These are phyloP conservation scores for Aphidius gifuensis DNA, from an alignment of 1,140 invertebrate species.

Conservation along the genomic window DNA sequence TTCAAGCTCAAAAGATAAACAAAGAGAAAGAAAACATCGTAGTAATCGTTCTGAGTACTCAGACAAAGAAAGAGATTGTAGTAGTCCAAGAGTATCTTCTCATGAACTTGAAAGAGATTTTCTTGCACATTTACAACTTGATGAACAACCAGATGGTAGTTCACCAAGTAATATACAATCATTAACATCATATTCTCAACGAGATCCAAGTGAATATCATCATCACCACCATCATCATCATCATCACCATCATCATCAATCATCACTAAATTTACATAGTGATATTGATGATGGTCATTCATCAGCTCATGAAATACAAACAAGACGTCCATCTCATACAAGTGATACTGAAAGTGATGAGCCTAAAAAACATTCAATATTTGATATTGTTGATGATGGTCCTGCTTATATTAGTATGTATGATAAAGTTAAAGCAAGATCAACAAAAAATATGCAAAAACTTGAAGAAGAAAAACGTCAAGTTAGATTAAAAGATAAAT, in stretches of 20 bases:
- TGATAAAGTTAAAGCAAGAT: slow-evolving; percentile 94
- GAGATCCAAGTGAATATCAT: slow-evolving; percentile 39
- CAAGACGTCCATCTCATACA: slow-evolving; percentile 48
- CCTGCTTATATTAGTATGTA: slow-evolving; percentile 96
- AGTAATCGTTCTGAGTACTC: slow-evolving; percentile 25
- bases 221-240: slow-evolving; percentile 39
- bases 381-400: slow-evolving; percentile 85
- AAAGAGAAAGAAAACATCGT: slow-evolving; percentile 17
- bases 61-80: slow-evolving; percentile 41
- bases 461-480: slow-evolving; percentile 84
- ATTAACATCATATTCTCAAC: slow-evolving; percentile 5
- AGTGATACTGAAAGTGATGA: slow-evolving; percentile 68
- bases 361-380: slow-evolving; percentile 86
- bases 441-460: slow-evolving; percentile 88
- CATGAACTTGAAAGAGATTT: slow-evolving; percentile 63
- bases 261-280: slow-evolving; percentile 40
- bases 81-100: slow-evolving; percentile 45
- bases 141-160: slow-evolving; percentile 41
- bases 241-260: slow-evolving; percentile 36
- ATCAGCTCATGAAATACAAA: slow-evolving; percentile 48
- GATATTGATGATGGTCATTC: slow-evolving; percentile 46
- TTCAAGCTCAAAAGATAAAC: slow-evolving; percentile 25
- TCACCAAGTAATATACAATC: slow-evolving; percentile 37
- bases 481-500: slow-evolving; percentile 84
- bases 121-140: slow-evolving; percentile 60